These are phyloP conservation scores for Ceryle rudis DNA, from an alignment of 2,797 vertebrate genomes.

Conservation along the genomic window DNA sequence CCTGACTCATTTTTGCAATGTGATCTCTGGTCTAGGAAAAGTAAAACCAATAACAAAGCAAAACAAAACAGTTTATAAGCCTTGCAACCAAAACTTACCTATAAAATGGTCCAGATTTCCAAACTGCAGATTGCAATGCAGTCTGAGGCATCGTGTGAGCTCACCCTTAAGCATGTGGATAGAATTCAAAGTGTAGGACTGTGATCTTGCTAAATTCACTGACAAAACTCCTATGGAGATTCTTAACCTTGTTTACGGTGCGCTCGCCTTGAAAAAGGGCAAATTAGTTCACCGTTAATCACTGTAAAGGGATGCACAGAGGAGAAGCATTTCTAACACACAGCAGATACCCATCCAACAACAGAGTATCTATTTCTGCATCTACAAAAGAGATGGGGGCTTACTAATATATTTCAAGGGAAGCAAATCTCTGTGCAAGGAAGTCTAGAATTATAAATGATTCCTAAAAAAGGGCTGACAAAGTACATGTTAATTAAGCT, in stretches of 20 bases:
- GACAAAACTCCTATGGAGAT: not conserved
- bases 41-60: not conserved
- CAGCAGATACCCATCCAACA: not conserved
- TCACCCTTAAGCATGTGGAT: not conserved
- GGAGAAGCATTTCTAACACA: not conserved
- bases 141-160: not conserved
- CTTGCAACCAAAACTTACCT: not conserved
- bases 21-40: not conserved
- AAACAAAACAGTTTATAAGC: not conserved
- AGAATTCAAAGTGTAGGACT: not conserved
- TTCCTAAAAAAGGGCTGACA: not conserved
- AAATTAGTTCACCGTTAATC: not conserved
- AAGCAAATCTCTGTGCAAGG: not conserved
- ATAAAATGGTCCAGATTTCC: not conserved
- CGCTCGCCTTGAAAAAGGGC: not conserved
- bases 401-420: not conserved
- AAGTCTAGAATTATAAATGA: not conserved
- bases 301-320: not conserved
- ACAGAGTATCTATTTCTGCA: not conserved
- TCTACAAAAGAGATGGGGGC: not conserved
- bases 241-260: not conserved
- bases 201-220: not conserved
- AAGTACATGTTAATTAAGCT: not conserved
- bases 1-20: not conserved
- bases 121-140: not conserved